Percentiles rank a stretch among this genome's conserved stretches.
Evolutionary conservation across 2,888 invertebrate species (phyloP).

Genomic region (Chrysolina haemoptera): DNA sequence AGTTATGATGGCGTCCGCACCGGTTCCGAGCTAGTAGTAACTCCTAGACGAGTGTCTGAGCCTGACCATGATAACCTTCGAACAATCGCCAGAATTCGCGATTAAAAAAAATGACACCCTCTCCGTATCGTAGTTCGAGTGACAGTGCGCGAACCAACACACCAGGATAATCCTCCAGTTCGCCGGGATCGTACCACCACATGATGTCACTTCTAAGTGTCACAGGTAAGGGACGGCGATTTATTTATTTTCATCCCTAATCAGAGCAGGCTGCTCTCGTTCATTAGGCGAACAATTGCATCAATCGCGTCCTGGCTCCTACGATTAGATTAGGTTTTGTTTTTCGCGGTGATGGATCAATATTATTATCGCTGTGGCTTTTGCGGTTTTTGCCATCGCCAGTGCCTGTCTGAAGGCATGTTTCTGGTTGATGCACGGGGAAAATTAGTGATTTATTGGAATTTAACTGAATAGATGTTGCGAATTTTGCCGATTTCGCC

Average conservation of each 20-base stretch:
- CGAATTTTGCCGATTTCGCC: constrained; percentile 4
- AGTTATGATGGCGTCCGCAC: constrained; percentile 43
- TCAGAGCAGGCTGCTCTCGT: constrained; percentile 1
- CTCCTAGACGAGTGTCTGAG: constrained; percentile 32
- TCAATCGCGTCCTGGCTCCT: constrained; percentile 11
- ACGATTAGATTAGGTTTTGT: constrained; percentile 23
- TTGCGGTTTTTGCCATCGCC: constrained; percentile 22
- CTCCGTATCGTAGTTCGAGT: constrained; percentile 19
- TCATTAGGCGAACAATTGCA: not conserved
- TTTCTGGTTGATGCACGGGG: not conserved
- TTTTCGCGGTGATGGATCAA: constrained; percentile 33
- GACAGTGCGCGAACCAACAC: constrained; percentile 19
- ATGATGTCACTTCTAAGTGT: constrained; percentile 51
- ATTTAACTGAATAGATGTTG: not conserved
- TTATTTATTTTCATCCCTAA: constrained; percentile 21
- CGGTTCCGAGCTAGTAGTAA: constrained; percentile 39
- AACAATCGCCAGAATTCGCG: not conserved
- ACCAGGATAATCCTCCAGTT: constrained; percentile 13
- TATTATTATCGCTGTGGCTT: constrained; percentile 38
- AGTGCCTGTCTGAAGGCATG: constrained; percentile 5
- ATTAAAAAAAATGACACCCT: constrained; percentile 3
- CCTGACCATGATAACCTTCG: constrained; percentile 33
- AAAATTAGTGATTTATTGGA: not conserved
- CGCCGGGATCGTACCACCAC: constrained; percentile 38
- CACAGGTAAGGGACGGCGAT: constrained; percentile 42